Evolutionary conservation across 1,140 invertebrate genomes (phyloP), one percentile per base, ranked within the genome.

Genomic region (Drosophila fuyamai): DNA sequence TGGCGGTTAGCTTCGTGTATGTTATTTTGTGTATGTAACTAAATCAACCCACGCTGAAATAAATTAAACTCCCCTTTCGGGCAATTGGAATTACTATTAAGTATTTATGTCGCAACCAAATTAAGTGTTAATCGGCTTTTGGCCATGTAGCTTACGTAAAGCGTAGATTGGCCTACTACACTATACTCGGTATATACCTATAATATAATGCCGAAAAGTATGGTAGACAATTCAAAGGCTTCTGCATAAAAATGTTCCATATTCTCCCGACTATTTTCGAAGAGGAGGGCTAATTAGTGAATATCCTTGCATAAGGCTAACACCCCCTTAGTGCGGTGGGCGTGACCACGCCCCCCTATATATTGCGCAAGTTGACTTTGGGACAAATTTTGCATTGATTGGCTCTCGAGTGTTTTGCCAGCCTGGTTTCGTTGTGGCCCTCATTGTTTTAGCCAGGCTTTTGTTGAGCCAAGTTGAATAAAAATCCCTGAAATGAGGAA

Each of bases 311-410:
- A 51, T 40, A 27, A 43, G 60, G 65, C 59, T n/a, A 35, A 70
- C 41, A 8, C 47, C n/a, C 35, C 14, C 8, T 9, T 7, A 6
- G 38, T 13, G 29, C 12, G 5, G 27, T 38, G 27, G 16, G 27
- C 16, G 12, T 43, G 32, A 9, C 44, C 32, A 48, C 32, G 44
- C 57, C 1, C 46, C 46, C 16, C 13, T 36, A 59, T 57, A 13
- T 57, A 56, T 58, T 67, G 47, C 43, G 13, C 51, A 53, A 67
- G 32, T 60, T 70, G 40, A 55, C 47, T 78, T 57, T 70, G 55
- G 56, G 38, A 48, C 51, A 41, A 54, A 75, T 66, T 78, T 70
- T 82, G 47, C 81, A 76, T 83, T 84, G 81, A 84, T 84, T 84
- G 81, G 76, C 76, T 56, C 50, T 84, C 72, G 66, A 84, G 78